Conservation (phyloP, 2,888 invertebrate species). For the Hyles lineata region DNA sequence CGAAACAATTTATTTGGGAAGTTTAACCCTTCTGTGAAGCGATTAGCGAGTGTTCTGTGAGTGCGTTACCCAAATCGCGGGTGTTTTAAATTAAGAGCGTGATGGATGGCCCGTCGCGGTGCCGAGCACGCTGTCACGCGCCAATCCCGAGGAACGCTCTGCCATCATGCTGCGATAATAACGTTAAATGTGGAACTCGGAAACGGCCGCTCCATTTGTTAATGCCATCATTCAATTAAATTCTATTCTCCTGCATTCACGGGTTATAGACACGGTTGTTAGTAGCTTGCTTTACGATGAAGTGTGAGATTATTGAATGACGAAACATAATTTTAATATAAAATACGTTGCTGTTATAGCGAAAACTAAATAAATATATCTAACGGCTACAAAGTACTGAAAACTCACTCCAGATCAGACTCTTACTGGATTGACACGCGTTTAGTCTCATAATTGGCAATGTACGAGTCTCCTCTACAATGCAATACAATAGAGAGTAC, state of each 20-base stretch:
- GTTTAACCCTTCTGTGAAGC: constrained; percentile 65
- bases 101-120: constrained; percentile 76
- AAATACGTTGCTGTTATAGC: no score
- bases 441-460: no score
- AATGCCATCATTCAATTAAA: constrained; percentile 84
- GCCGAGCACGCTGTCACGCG: constrained; percentile 73
- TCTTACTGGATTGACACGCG: no score
- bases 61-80: constrained; percentile 74
- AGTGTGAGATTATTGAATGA: no score
- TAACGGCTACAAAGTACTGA: no score
- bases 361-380: no score
- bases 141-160: constrained; percentile 68
- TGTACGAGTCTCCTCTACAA: no score
- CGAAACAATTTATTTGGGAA: constrained; percentile 68
- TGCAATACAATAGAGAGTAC: no score
- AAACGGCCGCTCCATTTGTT: constrained; percentile 81
- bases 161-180: constrained; percentile 79
- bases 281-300: background rate
- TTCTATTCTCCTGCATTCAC: constrained; percentile 63
- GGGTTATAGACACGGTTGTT: background rate
- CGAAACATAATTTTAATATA: no score
- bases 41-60: constrained; percentile 73
- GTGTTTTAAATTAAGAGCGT: constrained; percentile 82
- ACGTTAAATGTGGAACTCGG: constrained; percentile 79
- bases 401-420: no score